These are phyloP conservation scores for Malacoctenus gilli DNA, from an alignment of 2,797 vertebrate species.

Conservation along the genomic window DNA sequence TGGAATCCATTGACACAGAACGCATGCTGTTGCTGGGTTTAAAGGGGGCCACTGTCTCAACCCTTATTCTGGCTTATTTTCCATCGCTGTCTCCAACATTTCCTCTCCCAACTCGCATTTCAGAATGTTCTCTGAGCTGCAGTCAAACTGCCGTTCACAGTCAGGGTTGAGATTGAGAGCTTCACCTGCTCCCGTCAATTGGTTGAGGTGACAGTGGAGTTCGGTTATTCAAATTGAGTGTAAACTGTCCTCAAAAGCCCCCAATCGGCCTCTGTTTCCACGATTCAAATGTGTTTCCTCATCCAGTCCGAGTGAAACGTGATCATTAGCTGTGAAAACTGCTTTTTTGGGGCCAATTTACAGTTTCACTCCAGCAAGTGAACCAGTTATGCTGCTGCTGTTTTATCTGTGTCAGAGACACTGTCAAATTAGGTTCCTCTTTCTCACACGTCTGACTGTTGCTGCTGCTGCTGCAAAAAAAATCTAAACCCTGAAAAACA, in stretches of 20 bases:
- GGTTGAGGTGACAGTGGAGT: conserved; percentile 15
- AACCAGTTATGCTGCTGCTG: conserved; percentile 19
- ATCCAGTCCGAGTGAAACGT: conserved; percentile 16
- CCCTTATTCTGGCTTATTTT: background rate
- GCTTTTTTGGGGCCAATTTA: conserved; percentile 17
- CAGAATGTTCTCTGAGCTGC: conserved; percentile 28
- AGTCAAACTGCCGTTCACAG: conserved; percentile 19
- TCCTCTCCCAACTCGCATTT: conserved; percentile 21
- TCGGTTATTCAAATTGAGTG: conserved; percentile 5
- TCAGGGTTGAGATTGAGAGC: conserved; percentile 15
- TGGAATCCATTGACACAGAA: no score
- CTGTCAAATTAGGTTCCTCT: conserved; percentile 23
- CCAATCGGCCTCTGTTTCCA: background rate
- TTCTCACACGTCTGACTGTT: conserved; percentile 1
- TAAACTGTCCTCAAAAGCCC: conserved; percentile 8
- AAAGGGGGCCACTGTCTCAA: no score
- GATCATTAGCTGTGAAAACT: conserved; percentile 29
- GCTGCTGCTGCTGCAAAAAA: no score
- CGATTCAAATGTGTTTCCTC: background rate
- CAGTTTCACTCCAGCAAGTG: conserved; percentile 25
- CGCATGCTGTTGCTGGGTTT: no score
- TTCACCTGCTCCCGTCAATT: conserved; percentile 4
- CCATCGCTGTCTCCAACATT: conserved; percentile 9
- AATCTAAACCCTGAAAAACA: no score
- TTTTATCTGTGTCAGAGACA: conserved; percentile 36